Conservation (phyloP, 1,140 invertebrate genomes). For the Diachasma alloeum region DNA sequence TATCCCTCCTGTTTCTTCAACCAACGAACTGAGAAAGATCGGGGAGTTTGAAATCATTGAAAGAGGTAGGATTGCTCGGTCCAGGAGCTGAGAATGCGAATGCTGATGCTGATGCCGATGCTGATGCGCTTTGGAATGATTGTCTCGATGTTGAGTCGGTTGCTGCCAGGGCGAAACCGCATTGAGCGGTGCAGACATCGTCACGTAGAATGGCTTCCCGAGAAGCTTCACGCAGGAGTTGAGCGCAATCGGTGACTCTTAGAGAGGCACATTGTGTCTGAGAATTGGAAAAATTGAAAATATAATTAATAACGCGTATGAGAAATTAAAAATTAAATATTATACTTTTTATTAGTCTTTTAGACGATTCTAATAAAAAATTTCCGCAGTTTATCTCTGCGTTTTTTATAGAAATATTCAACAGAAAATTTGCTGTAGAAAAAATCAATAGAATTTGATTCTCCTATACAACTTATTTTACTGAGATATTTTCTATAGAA, state of each 20-base stretch:
- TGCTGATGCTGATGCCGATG: conserved; percentile 35
- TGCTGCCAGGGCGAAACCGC: conserved; percentile 71
- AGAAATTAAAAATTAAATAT: too few relatives aligned
- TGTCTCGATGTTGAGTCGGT: conserved; percentile 47
- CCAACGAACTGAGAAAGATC: conserved; percentile 73
- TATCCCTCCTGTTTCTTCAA: conserved; percentile 35
- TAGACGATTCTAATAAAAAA: too few relatives aligned
- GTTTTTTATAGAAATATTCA: too few relatives aligned
- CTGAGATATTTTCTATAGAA: too few relatives aligned
- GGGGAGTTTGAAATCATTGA: conserved; percentile 69
- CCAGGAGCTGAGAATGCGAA: conserved; percentile 30
- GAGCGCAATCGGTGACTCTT: conserved; percentile 86
- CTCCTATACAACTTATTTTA: too few relatives aligned
- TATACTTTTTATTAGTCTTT: too few relatives aligned
- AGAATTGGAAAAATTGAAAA: conserved; percentile 40
- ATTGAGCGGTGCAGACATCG: conserved; percentile 90
- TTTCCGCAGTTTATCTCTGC: too few relatives aligned
- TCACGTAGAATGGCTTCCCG: conserved; percentile 83
- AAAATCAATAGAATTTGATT: too few relatives aligned
- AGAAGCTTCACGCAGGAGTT: conserved; percentile 81
- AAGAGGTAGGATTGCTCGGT: conserved; percentile 51
- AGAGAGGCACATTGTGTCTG: conserved; percentile 90
- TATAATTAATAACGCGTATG: too few relatives aligned
- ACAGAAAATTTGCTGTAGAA: too few relatives aligned
- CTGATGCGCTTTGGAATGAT: conserved; percentile 45